These are phyloP conservation scores for Cryptops parisi DNA, from an alignment of 2,888 invertebrate species.

Conservation along the genomic window DNA sequence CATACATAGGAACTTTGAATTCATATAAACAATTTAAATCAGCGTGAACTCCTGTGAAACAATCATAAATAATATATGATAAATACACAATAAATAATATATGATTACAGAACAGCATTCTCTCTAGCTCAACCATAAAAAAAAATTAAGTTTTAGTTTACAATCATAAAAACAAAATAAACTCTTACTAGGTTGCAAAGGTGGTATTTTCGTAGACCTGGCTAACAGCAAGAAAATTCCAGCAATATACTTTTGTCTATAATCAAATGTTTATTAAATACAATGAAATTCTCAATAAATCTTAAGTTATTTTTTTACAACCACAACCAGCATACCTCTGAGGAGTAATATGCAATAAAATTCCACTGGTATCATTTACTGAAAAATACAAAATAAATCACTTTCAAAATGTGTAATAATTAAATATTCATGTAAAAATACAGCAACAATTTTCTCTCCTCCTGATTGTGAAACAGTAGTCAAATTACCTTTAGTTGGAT, in stretches of 20 bases:
- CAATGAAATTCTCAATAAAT: background rate
- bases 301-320: background rate
- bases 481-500: conserved; percentile 24
- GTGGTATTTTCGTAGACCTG: conserved; percentile 28
- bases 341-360: conserved; percentile 16
- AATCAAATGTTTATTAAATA: background rate
- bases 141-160: too few species aligned
- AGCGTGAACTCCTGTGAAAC: conserved; percentile 31
- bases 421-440: background rate
- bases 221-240: conserved; percentile 32
- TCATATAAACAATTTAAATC: conserved; percentile 37
- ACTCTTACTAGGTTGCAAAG: conserved; percentile 25
- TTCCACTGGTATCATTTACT: conserved; percentile 18
- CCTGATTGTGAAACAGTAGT: too few species aligned
- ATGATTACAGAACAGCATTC: too few species aligned
- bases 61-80: too few species aligned
- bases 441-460: too few species aligned
- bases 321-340: conserved; percentile 18
- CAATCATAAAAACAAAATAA: too few species aligned
- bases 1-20: conserved; percentile 31
- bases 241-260: conserved; percentile 26
- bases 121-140: too few species aligned
- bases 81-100: too few species aligned
- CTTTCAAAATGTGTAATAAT: too few species aligned
- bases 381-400: background rate